Evolutionary conservation across 2,888 invertebrate genomes (phyloP).

Genomic region (Digitonthophagus gazella): DNA sequence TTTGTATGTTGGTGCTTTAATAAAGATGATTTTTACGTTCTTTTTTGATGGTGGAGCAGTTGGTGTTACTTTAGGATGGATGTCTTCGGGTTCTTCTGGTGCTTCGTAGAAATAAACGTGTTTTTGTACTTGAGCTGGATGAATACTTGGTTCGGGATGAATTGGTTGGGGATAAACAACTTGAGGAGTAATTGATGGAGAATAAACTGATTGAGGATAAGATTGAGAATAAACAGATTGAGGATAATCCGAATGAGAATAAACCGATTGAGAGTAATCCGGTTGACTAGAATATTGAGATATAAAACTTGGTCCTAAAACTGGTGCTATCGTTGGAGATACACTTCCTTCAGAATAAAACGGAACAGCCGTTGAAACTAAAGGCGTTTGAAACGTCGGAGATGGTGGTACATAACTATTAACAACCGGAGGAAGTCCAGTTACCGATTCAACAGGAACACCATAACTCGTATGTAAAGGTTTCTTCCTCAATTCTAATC

Average conservation of each 20-base stretch:
- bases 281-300: conserved; percentile 20
- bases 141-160: conserved; percentile 1
- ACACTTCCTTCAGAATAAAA: conserved; percentile 20
- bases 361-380: conserved; percentile 23
- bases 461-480: conserved; percentile 48
- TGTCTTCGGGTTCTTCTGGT: conserved; percentile 42
- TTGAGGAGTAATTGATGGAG: conserved; percentile 5
- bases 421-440: conserved; percentile 28
- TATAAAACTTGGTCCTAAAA: conserved; percentile 3
- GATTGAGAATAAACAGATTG: conserved; percentile 18
- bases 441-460: conserved; percentile 42
- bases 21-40: conserved; percentile 52
- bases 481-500: conserved; percentile 54
- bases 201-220: conserved; percentile 20
- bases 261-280: conserved; percentile 9
- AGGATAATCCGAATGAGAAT: neutral
- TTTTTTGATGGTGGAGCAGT: conserved; percentile 45
- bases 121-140: conserved; percentile 37
- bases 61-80: conserved; percentile 34
- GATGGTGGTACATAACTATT: conserved; percentile 33
- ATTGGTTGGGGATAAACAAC: conserved; percentile 12
- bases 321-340: conserved; percentile 7
- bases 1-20: conserved; percentile 48
- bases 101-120: conserved; percentile 46
- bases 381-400: conserved; percentile 22